Evolutionary conservation across 1,140 invertebrate species (phyloP).

Genomic region (Bombus terrestris): DNA sequence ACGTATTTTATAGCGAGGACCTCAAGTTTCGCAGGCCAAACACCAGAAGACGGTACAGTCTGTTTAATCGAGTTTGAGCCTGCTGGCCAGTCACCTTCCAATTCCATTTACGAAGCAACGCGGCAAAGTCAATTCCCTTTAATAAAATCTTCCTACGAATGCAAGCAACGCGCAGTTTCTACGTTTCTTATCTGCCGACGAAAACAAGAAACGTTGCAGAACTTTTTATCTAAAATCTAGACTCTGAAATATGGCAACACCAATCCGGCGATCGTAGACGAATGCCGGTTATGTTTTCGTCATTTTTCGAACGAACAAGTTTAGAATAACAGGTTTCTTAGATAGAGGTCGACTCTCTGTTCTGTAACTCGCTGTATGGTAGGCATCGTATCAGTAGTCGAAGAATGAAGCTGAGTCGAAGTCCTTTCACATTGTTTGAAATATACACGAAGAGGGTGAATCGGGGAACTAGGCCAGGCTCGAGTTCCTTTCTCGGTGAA

Average conservation of each 20-base stretch:
- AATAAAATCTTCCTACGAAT: not conserved
- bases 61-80: constrained; percentile 15
- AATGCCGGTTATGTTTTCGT: not conserved
- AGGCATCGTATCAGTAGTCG: not conserved
- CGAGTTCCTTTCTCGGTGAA: constrained; percentile 12
- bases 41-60: not conserved
- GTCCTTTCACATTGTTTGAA: constrained; percentile 33
- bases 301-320: not conserved
- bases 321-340: not conserved
- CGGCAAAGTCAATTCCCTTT: not conserved
- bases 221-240: not conserved
- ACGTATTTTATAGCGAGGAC: not conserved
- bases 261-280: not conserved
- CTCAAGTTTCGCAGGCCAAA: not conserved
- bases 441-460: not conserved
- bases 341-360: not conserved
- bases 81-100: not conserved
- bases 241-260: not conserved
- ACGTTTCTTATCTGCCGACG: not conserved
- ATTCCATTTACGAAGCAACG: constrained; percentile 14
- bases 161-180: not conserved
- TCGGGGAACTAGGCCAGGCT: constrained; percentile 23
- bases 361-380: not conserved
- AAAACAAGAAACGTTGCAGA: not conserved
- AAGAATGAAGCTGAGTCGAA: constrained; percentile 10